Conservation (phyloP, 2,113 vertebrate genomes). For the Mastomys coucha region DNA sequence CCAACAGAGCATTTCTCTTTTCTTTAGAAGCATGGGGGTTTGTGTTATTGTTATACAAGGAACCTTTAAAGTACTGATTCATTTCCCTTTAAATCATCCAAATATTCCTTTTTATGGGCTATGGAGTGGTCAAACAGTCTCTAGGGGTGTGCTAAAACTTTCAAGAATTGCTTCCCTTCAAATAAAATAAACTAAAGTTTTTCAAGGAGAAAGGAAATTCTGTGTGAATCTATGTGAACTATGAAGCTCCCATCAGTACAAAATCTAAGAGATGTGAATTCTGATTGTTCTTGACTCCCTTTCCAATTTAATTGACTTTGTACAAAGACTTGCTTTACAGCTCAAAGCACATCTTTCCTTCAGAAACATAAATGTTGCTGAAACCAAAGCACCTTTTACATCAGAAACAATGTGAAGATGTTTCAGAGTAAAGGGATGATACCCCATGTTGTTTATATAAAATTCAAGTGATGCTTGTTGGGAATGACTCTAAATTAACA, state of each 20-base stretch:
- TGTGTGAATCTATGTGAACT: slow-evolving; percentile 29
- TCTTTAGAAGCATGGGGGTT: neutral
- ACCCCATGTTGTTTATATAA: neutral
- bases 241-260: neutral
- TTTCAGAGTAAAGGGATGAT: neutral
- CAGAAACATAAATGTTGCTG: neutral
- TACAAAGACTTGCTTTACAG: neutral
- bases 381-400: neutral
- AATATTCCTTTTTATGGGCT: slow-evolving; percentile 73
- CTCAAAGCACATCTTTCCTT: neutral
- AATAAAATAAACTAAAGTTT: slow-evolving; percentile 73
- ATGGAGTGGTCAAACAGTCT: slow-evolving; percentile 67
- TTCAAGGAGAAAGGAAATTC: slow-evolving; percentile 30
- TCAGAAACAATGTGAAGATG: neutral
- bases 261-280: neutral
- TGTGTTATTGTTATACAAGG: slow-evolving; percentile 53
- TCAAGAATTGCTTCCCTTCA: slow-evolving; percentile 69
- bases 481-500: neutral
- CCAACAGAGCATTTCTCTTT: slow-evolving; percentile 51
- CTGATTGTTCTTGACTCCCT: slow-evolving; percentile 41
- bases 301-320: neutral
- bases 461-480: neutral
- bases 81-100: slow-evolving; percentile 80
- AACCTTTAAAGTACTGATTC: slow-evolving; percentile 76
- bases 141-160: slow-evolving; percentile 62